Percentiles rank a stretch among this genome's conserved stretches.
These are phyloP conservation scores for Tribolium castaneum DNA, from an alignment of 1,140 invertebrate species.

Conservation along the genomic window DNA sequence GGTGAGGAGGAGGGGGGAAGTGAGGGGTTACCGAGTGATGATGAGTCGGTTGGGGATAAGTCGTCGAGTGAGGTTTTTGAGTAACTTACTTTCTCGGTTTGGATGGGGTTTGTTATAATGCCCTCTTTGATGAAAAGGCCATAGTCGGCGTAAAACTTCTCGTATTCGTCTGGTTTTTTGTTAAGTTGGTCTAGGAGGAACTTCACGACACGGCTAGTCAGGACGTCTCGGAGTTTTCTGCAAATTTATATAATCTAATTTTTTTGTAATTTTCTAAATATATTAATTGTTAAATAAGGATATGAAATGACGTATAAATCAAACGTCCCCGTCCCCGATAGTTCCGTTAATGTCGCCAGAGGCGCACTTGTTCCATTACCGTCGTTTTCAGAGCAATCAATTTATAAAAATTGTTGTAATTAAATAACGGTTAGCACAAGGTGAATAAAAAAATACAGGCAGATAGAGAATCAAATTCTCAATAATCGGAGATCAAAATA, in stretches of 20 bases:
- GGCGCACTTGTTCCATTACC: no score
- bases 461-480: no score
- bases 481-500: no score
- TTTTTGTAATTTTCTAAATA: slow-evolving; percentile 43
- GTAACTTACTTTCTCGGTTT: slow-evolving; percentile 79
- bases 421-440: no score
- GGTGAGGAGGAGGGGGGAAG: slow-evolving; percentile 44
- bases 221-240: slow-evolving; percentile 85
- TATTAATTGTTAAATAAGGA: no score
- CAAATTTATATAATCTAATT: slow-evolving; percentile 46
- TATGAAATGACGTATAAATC: no score
- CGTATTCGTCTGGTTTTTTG: slow-evolving; percentile 86
- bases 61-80: slow-evolving; percentile 32
- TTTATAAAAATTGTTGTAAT: no score
- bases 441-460: no score
- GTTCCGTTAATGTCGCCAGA: no score
- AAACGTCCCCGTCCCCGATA: no score
- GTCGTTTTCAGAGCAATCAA: no score
- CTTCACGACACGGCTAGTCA: slow-evolving; percentile 87
- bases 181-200: slow-evolving; percentile 88
- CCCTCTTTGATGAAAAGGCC: slow-evolving; percentile 95
- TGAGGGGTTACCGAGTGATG: slow-evolving; percentile 40
- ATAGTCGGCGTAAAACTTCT: slow-evolving; percentile 92
- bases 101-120: slow-evolving; percentile 85
- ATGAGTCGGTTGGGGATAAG: slow-evolving; percentile 26